Conservation (phyloP, 2,113 vertebrate genomes). For the western clawed frog (Xenopus tropicalis) region DNA sequence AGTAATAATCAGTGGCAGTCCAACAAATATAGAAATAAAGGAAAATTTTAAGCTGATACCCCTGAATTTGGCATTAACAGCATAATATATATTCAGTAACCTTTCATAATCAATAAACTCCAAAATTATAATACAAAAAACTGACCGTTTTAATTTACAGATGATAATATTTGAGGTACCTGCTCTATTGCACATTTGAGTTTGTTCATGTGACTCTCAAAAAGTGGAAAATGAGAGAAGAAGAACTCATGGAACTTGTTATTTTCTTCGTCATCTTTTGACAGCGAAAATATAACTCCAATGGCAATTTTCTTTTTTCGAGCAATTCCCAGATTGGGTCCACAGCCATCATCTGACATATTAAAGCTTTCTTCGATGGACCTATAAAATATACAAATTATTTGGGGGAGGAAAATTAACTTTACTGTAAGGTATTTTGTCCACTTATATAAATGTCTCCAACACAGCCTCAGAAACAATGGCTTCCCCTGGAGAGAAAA, state of each 20-base stretch:
- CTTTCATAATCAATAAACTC: no score
- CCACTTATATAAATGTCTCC: no score
- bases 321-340: slow-evolving; percentile 79
- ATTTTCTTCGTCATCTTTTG: slow-evolving; percentile 85
- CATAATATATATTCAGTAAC: no score
- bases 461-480: no score
- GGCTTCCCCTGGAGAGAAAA: neutral
- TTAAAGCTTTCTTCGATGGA: slow-evolving; percentile 98
- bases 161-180: slow-evolving; percentile 61
- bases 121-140: no score
- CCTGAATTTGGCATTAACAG: no score
- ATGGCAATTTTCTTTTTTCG: slow-evolving; percentile 98
- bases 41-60: no score
- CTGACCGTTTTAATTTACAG: no score
- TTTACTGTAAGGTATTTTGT: no score
- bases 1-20: no score
- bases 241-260: slow-evolving; percentile 96
- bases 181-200: slow-evolving; percentile 95
- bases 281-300: slow-evolving; percentile 91
- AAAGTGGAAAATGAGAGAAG: slow-evolving; percentile 98
- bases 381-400: slow-evolving; percentile 61
- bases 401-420: no score
- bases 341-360: slow-evolving; percentile 89
- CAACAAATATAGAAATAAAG: no score
- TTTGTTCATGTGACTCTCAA: slow-evolving; percentile 99